Evolutionary conservation across 2,113 vertebrate species (phyloP).

Genomic region (Mobula birostris): DNA sequence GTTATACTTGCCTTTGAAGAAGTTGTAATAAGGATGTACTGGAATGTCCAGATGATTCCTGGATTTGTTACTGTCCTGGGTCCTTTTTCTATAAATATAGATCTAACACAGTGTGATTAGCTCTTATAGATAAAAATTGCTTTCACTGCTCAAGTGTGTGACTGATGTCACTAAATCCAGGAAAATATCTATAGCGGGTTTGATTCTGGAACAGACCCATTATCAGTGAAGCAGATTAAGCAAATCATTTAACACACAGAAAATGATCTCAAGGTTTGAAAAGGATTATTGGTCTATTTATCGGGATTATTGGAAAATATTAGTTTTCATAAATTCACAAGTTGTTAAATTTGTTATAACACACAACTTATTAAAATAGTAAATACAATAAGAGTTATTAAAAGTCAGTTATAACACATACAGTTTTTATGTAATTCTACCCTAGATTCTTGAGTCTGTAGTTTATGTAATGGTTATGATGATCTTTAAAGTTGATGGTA

Average conservation of each 20-base stretch:
- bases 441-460: not conserved
- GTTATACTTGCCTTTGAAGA: not conserved
- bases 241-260: not conserved
- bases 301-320: conserved; percentile 23
- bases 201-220: not conserved
- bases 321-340: not conserved
- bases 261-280: not conserved
- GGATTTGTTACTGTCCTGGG: not conserved
- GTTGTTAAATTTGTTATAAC: not conserved
- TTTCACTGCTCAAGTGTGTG: not conserved
- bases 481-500: conserved; percentile 25
- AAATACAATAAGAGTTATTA: not conserved
- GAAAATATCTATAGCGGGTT: not conserved
- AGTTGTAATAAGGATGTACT: not conserved
- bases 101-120: not conserved
- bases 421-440: not conserved
- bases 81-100: not conserved
- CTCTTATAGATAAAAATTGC: not conserved
- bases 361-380: not conserved
- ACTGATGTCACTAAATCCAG: not conserved
- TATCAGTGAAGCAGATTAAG: not conserved
- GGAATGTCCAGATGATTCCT: not conserved
- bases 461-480: conserved; percentile 7
- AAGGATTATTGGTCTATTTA: not conserved
- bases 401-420: not conserved